Conservation (phyloP, 2,888 invertebrate genomes). For the Drosophila mulleri region DNA sequence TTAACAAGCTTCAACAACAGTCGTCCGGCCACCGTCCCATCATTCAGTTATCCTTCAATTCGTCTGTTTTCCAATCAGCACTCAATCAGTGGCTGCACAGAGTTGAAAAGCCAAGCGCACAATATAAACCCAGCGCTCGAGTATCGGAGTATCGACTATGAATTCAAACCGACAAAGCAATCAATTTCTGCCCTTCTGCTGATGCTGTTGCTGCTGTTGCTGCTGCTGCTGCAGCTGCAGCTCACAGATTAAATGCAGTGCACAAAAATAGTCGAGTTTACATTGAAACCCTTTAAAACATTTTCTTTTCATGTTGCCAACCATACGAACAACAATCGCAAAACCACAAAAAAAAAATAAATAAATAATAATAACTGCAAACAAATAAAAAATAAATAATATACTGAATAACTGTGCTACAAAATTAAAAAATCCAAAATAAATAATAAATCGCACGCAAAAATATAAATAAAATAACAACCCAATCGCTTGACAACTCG, state of each 20-base stretch:
- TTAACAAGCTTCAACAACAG: slow-evolving; percentile 60
- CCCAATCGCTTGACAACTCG: slow-evolving; percentile 26
- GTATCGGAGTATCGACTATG: slow-evolving; percentile 37
- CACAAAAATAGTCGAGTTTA: slow-evolving; percentile 48
- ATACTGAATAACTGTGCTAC: slow-evolving; percentile 33
- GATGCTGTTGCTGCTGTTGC: slow-evolving; percentile 23
- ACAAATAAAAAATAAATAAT: slow-evolving; percentile 58
- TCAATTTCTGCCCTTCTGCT: slow-evolving; percentile 64
- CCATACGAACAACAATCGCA: slow-evolving; percentile 41
- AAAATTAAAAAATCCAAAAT: slow-evolving; percentile 56
- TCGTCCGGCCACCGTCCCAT: slow-evolving; percentile 22
- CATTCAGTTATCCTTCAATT: slow-evolving; percentile 50
- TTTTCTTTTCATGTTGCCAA: slow-evolving; percentile 64
- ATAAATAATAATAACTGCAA: slow-evolving; percentile 55
- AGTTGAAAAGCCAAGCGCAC: slow-evolving; percentile 66
- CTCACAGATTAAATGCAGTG: slow-evolving; percentile 65
- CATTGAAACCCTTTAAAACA: slow-evolving; percentile 63
- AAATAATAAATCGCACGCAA: slow-evolving; percentile 28
- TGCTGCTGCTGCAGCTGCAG: slow-evolving; percentile 31
- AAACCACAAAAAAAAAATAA: slow-evolving; percentile 49
- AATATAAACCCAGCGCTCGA: slow-evolving; percentile 64
- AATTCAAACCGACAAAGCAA: slow-evolving; percentile 76
- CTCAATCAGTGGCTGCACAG: slow-evolving; percentile 72
- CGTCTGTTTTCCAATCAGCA: slow-evolving; percentile 79
- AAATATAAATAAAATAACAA: slow-evolving; percentile 25